These are phyloP conservation scores for Forbesichthys agassizii DNA, from an alignment of 2,113 vertebrate genomes.

Conservation along the genomic window DNA sequence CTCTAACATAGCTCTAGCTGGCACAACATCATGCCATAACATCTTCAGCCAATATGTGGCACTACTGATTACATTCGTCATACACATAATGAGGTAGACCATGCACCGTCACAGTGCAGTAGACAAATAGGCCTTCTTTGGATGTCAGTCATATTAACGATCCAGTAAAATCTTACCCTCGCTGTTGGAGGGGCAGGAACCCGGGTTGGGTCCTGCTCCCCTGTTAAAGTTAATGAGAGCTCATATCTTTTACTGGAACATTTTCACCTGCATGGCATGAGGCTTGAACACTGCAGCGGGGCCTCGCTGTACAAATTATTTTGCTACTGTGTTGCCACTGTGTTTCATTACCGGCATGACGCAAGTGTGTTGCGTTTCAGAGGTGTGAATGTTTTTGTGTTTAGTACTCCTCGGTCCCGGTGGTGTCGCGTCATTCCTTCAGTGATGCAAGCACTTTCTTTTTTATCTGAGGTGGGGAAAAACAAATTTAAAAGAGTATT, in stretches of 20 bases:
- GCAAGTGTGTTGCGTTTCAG: slow-evolving; percentile 48
- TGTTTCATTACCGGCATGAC: slow-evolving; percentile 55
- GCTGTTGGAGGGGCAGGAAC: slow-evolving; percentile 52
- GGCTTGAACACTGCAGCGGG: slow-evolving; percentile 13
- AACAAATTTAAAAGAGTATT: slow-evolving; percentile 16
- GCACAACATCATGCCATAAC: slow-evolving; percentile 46
- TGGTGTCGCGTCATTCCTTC: slow-evolving; percentile 55
- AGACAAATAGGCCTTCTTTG: slow-evolving; percentile 26
- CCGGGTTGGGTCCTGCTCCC: slow-evolving; percentile 40
- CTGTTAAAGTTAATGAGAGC: slow-evolving; percentile 62
- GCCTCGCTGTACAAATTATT: slow-evolving; percentile 33
- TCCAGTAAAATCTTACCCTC: slow-evolving; percentile 56
- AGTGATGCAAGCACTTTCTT: slow-evolving; percentile 56
- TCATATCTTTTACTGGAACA: slow-evolving; percentile 69
- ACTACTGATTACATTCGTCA: slow-evolving; percentile 51
- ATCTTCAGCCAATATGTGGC: slow-evolving; percentile 56
- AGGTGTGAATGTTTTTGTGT: slow-evolving; percentile 59
- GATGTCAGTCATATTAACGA: slow-evolving; percentile 62
- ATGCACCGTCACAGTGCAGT: slow-evolving; percentile 29
- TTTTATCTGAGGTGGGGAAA: slow-evolving; percentile 33
- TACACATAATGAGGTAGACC: slow-evolving; percentile 37
- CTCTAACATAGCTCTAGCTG: slow-evolving; percentile 44
- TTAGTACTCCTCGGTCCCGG: slow-evolving; percentile 36
- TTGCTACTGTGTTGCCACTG: slow-evolving; percentile 54
- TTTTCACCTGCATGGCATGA: slow-evolving; percentile 62